Evolutionary conservation across 1,140 invertebrate species (phyloP), one percentile per base, ranked within the genome.

Genomic region (Drosophila virilis): DNA sequence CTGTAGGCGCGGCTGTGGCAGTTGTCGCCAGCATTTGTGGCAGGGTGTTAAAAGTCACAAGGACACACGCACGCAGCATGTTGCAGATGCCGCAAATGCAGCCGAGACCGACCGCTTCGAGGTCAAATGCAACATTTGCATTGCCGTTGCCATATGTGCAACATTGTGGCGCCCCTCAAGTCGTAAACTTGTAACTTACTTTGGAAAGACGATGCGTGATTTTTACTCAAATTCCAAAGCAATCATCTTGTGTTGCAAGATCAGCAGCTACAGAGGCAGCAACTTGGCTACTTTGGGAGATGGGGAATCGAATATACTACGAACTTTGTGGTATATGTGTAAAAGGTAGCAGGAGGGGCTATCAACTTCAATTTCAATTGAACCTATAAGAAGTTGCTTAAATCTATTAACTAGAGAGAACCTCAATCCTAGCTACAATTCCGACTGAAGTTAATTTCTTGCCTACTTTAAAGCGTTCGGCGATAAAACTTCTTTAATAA

Each of bases 41-140:
- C 70, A 66, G 65, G 77, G 84, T 86, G 83, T 89, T 89, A 83
- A 88, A 88, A 89, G 67, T 84, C 84, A 88, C 84, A 89, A 88
- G 84, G 83, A 88, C 84, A 89, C 77, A 76, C 52, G 74, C 45
- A 68, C 62, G 13, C 32, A 15, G 22, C 22, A 28, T 28, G 13
- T 52, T 61, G 51, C 66, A 59, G 15, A 28, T 60, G 46, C 37
- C 38, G 46, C 38, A 72, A 61, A 59, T 50, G 43, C 72, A 70
- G 40, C 51, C 43, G 59, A 33, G 9, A 42, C 61, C 9, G 9
- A 42, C 37, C 9, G 37, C 32, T 10, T 59, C 70, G 70, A 73
- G 70, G 70, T 73, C 70, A 68, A 68, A 66, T 54, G 46, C 37
- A 70, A 62, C 67, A 70, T 66, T 59, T 43, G 75, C 48, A 73